phyloP scores from a whole-genome alignment of 1,140 invertebrate genomes.

The Tribolium castaneum region DNA sequence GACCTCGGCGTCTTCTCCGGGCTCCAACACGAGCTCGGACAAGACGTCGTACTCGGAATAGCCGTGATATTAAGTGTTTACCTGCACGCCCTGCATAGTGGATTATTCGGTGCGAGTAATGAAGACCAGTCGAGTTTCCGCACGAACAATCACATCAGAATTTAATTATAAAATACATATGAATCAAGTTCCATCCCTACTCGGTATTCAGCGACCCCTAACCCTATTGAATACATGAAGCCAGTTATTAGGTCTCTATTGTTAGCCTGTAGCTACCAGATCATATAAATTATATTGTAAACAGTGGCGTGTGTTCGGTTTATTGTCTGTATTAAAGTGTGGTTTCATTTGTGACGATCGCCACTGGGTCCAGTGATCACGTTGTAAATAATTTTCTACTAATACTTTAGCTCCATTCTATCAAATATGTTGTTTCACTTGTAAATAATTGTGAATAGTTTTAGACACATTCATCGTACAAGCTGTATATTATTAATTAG shows the following conservation, averaged over 20 bases:
- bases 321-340: slow-evolving; percentile 59
- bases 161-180: slow-evolving; percentile 64
- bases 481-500: slow-evolving; percentile 27
- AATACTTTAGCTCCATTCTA: neutral
- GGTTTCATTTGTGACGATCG: slow-evolving; percentile 49
- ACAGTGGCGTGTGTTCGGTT: slow-evolving; percentile 62
- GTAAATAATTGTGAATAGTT: slow-evolving; percentile 40
- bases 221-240: slow-evolving; percentile 61
- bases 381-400: slow-evolving; percentile 19
- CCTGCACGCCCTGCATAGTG: neutral
- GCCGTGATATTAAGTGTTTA: slow-evolving; percentile 33
- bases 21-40: slow-evolving; percentile 64
- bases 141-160: slow-evolving; percentile 62
- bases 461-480: slow-evolving; percentile 5
- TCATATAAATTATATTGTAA: slow-evolving; percentile 64
- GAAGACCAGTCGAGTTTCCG: slow-evolving; percentile 53
- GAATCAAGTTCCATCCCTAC: slow-evolving; percentile 58
- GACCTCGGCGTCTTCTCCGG: slow-evolving; percentile 64
- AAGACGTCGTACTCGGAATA: slow-evolving; percentile 66
- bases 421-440: neutral
- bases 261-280: slow-evolving; percentile 63
- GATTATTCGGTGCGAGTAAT: slow-evolving; percentile 3
- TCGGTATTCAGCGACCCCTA: slow-evolving; percentile 42
- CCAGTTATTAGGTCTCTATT: slow-evolving; percentile 63
- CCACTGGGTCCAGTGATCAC: neutral